Base-by-base conservation (phyloP, 1,140 invertebrate species). In the Globodera rostochiensis region DNA sequence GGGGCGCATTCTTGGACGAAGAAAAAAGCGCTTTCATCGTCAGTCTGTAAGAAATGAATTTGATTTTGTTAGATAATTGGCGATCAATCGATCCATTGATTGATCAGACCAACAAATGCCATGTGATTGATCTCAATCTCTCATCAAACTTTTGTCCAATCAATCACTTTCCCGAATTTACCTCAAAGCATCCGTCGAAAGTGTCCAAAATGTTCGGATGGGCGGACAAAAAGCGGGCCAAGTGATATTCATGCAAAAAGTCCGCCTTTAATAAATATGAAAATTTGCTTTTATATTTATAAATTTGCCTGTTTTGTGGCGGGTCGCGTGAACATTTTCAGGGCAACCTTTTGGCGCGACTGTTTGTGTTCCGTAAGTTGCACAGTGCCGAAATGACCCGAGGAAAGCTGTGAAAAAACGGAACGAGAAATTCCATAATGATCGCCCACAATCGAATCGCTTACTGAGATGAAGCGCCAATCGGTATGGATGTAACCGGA, bases 181-280 rank as follows among this genome's bases (percentile, higher is more conserved):
- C 77, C 77, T 78, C 77, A 78, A 70, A 78, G 70, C 64, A 78
- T 45, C 77, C 77, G 82, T 91, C 91, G 83, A 91, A 91, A 13
- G 91, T 91, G 83, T 91, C 91, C 8, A 92, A 87, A 66, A 92
- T 91, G 79, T 91, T 91, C 49, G 82, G 86, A 85, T 92, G 92
- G 4, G 92, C 91, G 4, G 92, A 92, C 25, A 92, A 86, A 85
- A 92, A 92, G 80, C 91, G 92, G 79, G 91, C 92, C 91, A 92
- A 80, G 92, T 94, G 91, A 87, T 92, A 92, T 84, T 92, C 92
- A 19, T 91, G 85, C 47, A 92, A 87, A 85, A 92, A 92, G 85
- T 92, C 92, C 13, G 73, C 76, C 87, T 87, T 73, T 2, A 36
- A 36, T 66, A 87, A 84, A 45, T 50, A 50, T 50, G 15, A 47